These are phyloP conservation scores for Macaria notata DNA, from an alignment of 2,888 invertebrate species.

Conservation along the genomic window DNA sequence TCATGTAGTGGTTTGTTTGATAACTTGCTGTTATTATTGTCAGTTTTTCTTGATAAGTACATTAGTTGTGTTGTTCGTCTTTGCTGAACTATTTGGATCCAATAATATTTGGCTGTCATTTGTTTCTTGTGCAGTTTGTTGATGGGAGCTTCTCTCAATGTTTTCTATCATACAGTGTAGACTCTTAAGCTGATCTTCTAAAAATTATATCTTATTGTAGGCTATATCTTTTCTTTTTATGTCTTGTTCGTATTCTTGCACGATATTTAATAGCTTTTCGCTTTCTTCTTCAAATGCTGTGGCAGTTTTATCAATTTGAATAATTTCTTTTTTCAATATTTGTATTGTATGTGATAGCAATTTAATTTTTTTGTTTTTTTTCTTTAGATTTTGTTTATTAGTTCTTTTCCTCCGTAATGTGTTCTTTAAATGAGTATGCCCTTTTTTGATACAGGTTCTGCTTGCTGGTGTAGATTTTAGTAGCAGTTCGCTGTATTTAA, in stretches of 20 bases:
- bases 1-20: neutral
- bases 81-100: too few species aligned
- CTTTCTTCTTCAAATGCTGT: conserved; percentile 3
- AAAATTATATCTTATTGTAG: neutral
- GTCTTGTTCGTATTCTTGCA: neutral
- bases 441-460: neutral
- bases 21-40: too few species aligned
- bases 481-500: conserved; percentile 2
- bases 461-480: neutral
- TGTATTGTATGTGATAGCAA: neutral
- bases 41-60: too few species aligned
- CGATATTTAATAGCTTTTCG: neutral
- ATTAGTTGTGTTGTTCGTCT: too few species aligned
- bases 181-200: neutral
- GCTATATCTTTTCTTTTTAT: neutral
- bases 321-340: neutral
- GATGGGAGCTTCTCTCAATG: neutral
- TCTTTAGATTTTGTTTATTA: neutral
- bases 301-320: neutral
- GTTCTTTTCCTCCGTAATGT: neutral
- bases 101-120: neutral
- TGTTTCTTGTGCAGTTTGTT: neutral
- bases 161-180: neutral
- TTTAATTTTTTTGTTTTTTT: neutral
- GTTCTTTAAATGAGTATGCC: neutral